Conservation (phyloP, 1,140 invertebrate species). For the Zaprionus davidi region DNA sequence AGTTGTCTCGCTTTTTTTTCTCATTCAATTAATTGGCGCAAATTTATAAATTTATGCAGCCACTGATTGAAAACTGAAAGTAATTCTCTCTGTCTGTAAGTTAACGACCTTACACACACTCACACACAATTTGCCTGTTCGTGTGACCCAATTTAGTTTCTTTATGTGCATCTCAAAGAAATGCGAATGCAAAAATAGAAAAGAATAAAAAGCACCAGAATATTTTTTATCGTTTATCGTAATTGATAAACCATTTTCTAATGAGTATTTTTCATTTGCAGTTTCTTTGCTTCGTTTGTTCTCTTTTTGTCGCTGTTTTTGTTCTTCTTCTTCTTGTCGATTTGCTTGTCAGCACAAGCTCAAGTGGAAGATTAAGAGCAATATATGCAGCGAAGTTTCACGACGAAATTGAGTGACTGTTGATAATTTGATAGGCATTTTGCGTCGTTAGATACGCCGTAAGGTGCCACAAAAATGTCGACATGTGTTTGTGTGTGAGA, state of each 20-base stretch:
- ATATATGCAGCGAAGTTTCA: constrained; percentile 1
- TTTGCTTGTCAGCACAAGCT: background rate
- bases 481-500: background rate
- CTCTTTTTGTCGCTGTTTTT: background rate
- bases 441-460: constrained; percentile 17
- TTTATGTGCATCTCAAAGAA: constrained; percentile 11
- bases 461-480: background rate
- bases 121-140: background rate
- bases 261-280: constrained; percentile 13
- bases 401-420: background rate
- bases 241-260: constrained; percentile 8
- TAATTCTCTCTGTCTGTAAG: constrained; percentile 22
- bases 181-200: constrained; percentile 20
- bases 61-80: constrained; percentile 66
- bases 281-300: background rate
- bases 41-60: constrained; percentile 55
- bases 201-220: background rate
- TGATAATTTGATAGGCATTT: constrained; percentile 21
- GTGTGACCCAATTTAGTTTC: constrained; percentile 34
- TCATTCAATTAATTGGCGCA: constrained; percentile 59
- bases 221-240: constrained; percentile 13
- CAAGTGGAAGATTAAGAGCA: background rate
- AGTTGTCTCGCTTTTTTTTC: background rate
- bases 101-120: constrained; percentile 33
- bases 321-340: background rate